A percentile compares a stretch with the other conserved stretches of the same genome.
Evolutionary conservation across 2,888 invertebrate genomes (phyloP).

Genomic region (Hofmannophila pseudospretella): DNA sequence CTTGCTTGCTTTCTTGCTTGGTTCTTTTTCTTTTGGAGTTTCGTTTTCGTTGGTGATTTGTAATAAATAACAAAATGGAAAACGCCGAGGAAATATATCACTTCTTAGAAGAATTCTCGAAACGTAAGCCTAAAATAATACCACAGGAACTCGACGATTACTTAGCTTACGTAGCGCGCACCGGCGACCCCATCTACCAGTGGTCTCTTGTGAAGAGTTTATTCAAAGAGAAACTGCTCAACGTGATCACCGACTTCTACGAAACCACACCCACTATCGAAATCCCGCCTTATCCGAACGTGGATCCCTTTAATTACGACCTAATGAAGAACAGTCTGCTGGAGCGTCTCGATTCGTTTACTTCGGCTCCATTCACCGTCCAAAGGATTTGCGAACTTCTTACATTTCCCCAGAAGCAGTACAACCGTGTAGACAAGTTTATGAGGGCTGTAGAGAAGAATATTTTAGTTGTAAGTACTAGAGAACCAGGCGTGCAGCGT

Average conservation of each 20-base stretch:
- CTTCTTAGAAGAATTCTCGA: constrained; percentile 89
- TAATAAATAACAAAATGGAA: too few relatives aligned
- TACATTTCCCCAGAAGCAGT: constrained; percentile 94
- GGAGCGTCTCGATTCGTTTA: constrained; percentile 89
- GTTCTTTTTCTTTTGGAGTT: too few relatives aligned
- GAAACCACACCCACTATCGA: constrained; percentile 87
- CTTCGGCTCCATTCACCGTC: constrained; percentile 96
- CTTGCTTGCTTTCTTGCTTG: too few relatives aligned
- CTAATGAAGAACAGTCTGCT: constrained; percentile 90
- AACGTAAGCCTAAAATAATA: constrained; percentile 86
- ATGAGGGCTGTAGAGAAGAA: constrained; percentile 98
- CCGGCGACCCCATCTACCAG: constrained; percentile 95
- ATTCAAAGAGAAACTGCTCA: constrained; percentile 90
- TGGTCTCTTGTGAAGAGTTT: constrained; percentile 93
- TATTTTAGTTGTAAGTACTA: constrained; percentile 89
- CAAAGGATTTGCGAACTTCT: constrained; percentile 97
- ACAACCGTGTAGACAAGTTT: constrained; percentile 96
- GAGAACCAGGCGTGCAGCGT: constrained; percentile 81
- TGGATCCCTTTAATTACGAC: constrained; percentile 93
- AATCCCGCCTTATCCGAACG: constrained; percentile 92
- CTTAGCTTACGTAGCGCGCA: constrained; percentile 92
- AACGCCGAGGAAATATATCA: constrained; percentile 91
- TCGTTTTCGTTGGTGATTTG: too few relatives aligned
- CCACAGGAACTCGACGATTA: constrained; percentile 94
- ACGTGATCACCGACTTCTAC: constrained; percentile 92